These are phyloP conservation scores for Sycophila texana DNA, from an alignment of 2,888 invertebrate species.

Conservation along the genomic window DNA sequence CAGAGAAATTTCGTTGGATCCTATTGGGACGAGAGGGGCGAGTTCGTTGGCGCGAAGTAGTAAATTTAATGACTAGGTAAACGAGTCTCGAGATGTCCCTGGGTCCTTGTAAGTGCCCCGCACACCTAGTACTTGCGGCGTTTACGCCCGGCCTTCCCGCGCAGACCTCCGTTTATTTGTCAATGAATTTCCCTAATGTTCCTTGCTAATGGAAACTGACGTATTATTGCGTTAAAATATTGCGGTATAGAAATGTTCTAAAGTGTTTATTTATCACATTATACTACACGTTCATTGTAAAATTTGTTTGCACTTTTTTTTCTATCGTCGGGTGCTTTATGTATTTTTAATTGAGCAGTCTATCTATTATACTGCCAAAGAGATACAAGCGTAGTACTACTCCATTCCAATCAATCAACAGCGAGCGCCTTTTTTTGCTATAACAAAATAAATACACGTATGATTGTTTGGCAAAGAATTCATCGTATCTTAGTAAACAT, in stretches of 20 bases:
- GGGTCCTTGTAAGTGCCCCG: conserved; percentile 1
- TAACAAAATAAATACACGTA: too few species aligned
- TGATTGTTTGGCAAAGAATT: background rate
- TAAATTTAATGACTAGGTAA: conserved; percentile 41
- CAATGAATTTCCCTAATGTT: conserved; percentile 43
- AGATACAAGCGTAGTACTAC: too few species aligned
- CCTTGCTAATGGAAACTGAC: conserved; percentile 38
- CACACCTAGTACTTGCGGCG: conserved; percentile 14
- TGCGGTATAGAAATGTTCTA: too few species aligned
- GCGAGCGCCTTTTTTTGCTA: too few species aligned
- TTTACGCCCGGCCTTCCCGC: conserved; percentile 25
- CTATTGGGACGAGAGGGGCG: background rate
- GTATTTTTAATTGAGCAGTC: too few species aligned
- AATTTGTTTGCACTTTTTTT: background rate
- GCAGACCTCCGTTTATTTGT: conserved; percentile 27
- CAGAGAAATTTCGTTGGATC: background rate
- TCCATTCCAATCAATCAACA: too few species aligned
- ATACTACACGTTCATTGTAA: too few species aligned
- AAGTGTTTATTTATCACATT: too few species aligned
- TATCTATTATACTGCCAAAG: too few species aligned
- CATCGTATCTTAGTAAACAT: background rate
- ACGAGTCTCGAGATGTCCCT: conserved; percentile 39
- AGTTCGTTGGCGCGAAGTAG: background rate
- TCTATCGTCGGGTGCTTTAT: background rate
- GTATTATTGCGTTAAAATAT: background rate